Conservation (phyloP, 2,888 invertebrate genomes). For the Spodoptera exigua region DNA sequence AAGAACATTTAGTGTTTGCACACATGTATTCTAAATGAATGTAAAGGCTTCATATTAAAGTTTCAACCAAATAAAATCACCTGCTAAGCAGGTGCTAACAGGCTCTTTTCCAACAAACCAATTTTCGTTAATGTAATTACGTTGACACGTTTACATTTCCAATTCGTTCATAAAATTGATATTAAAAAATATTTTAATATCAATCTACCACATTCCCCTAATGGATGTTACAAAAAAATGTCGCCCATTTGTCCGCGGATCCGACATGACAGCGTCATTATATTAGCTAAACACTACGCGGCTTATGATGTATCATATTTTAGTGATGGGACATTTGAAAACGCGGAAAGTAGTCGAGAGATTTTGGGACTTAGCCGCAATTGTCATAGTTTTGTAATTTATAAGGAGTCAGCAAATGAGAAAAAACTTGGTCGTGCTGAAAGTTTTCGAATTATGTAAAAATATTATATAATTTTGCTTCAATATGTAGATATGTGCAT, state of each 20-base stretch:
- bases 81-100: neutral
- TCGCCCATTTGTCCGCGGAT: constrained; percentile 52
- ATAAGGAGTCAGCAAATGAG: too few species aligned
- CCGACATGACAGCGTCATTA: constrained; percentile 54
- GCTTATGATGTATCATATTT: constrained; percentile 32
- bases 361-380: neutral
- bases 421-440: too few species aligned
- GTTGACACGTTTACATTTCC: constrained; percentile 31
- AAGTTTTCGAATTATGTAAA: too few species aligned
- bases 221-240: constrained; percentile 47
- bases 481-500: too few species aligned
- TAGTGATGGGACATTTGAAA: constrained; percentile 20
- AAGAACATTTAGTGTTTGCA: too few species aligned
- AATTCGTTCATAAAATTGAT: constrained; percentile 26
- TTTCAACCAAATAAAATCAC: too few species aligned
- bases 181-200: constrained; percentile 38
- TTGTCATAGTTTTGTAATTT: neutral
- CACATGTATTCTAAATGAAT: too few species aligned
- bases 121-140: constrained; percentile 23
- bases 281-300: constrained; percentile 57
- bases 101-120: constrained; percentile 13
- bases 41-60: too few species aligned
- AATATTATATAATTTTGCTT: too few species aligned
- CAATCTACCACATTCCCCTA: constrained; percentile 29
- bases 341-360: too few species aligned